These are phyloP conservation scores for Lucinisca nassula DNA, from an alignment of 2,888 invertebrate species.

Conservation along the genomic window DNA sequence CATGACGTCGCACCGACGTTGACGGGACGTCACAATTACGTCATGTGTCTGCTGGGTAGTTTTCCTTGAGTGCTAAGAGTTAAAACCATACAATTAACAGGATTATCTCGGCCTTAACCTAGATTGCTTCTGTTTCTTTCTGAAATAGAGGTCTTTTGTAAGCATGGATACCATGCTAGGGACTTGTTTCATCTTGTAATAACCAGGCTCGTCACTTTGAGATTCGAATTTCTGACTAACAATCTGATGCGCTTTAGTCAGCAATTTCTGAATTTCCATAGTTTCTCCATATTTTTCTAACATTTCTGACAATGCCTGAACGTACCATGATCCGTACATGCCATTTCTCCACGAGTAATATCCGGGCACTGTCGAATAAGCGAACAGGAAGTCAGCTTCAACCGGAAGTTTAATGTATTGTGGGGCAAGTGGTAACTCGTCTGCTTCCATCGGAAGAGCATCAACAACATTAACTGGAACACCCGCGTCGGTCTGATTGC, in stretches of 20 bases:
- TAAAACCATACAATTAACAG: no score
- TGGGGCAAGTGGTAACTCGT: neutral
- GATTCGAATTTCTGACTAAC: slow-evolving; percentile 87
- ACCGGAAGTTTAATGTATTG: slow-evolving; percentile 52
- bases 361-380: slow-evolving; percentile 86
- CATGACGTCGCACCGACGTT: no score
- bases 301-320: slow-evolving; percentile 84
- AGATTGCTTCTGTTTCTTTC: slow-evolving; percentile 1
- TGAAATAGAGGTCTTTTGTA: slow-evolving; percentile 85
- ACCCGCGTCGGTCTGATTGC: slow-evolving; percentile 55
- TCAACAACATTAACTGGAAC: slow-evolving; percentile 53
- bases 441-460: slow-evolving; percentile 14
- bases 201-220: slow-evolving; percentile 72
- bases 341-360: slow-evolving; percentile 87
- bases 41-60: no score
- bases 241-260: slow-evolving; percentile 85
- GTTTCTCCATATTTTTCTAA: slow-evolving; percentile 76
- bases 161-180: slow-evolving; percentile 86
- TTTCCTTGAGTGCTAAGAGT: neutral
- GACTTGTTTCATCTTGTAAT: slow-evolving; percentile 84
- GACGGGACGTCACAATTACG: no score
- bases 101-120: no score
- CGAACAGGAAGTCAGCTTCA: slow-evolving; percentile 86
- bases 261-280: slow-evolving; percentile 80
- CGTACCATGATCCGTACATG: slow-evolving; percentile 87